phyloP scores from a whole-genome alignment of 2,113 vertebrate species.

The Halcyon senegalensis region DNA sequence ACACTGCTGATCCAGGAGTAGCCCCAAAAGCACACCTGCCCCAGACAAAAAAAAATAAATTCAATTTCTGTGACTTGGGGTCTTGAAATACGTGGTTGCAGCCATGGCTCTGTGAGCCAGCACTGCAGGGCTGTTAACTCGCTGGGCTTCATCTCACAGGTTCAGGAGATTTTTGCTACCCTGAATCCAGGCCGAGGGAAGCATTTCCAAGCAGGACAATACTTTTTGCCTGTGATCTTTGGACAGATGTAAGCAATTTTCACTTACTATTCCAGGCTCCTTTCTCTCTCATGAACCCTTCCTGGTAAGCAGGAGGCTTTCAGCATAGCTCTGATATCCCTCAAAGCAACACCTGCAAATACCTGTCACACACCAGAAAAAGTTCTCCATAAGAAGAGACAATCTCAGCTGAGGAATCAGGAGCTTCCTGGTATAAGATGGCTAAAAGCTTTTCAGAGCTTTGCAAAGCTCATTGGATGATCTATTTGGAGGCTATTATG shows the following conservation, averaged over 20 bases:
- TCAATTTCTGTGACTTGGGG: fast-evolving
- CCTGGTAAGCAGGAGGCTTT: not conserved
- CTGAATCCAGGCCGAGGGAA: not conserved
- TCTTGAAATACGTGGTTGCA: not conserved
- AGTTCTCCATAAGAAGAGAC: not conserved
- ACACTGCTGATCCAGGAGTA: not conserved
- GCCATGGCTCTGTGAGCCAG: not conserved
- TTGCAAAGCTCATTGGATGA: not conserved
- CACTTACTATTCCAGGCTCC: not conserved
- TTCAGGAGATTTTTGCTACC: not conserved
- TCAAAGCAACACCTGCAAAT: not conserved
- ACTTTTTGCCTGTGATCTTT: not conserved
- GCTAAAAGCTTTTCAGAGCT: not conserved
- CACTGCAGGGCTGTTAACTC: not conserved
- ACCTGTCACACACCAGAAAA: fast-evolving
- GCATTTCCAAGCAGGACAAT: not conserved
- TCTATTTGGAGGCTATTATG: not conserved
- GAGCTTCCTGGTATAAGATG: not conserved
- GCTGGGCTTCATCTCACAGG: not conserved
- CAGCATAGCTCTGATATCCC: not conserved
- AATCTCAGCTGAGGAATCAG: not conserved
- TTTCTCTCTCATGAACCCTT: not conserved
- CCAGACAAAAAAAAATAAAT: not conserved
- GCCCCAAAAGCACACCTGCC: not conserved
- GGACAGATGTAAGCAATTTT: not conserved